phyloP scores from a whole-genome alignment of 2,888 invertebrate species.

The Lasioglossum pauxillum region DNA sequence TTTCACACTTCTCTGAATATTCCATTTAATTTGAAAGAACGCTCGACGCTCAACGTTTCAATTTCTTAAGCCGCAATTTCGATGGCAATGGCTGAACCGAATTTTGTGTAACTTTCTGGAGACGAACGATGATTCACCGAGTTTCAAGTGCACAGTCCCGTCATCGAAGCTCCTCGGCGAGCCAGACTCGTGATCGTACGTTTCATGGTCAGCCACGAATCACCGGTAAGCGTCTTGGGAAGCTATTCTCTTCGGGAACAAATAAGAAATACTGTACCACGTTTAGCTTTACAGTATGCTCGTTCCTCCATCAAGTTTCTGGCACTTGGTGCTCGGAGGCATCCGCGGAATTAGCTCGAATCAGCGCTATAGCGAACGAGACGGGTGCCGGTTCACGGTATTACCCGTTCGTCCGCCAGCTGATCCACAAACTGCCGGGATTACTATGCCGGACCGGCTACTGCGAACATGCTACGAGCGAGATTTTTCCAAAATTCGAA shows the following conservation, averaged over 20 bases:
- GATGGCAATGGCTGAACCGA: not conserved
- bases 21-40: not conserved
- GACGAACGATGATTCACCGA: not conserved
- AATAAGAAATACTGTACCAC: slow-evolving; percentile 66
- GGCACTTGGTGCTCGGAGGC: not conserved
- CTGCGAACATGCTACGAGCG: slow-evolving; percentile 26
- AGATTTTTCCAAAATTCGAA: not conserved
- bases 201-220: not conserved
- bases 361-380: slow-evolving; percentile 10
- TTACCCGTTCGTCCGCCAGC: slow-evolving; percentile 20
- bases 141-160: not conserved
- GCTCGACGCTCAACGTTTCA: not conserved
- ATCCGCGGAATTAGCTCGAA: not conserved
- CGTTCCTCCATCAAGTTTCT: not conserved
- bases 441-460: not conserved
- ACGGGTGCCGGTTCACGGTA: slow-evolving; percentile 43
- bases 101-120: not conserved
- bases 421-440: not conserved
- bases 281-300: slow-evolving; percentile 65
- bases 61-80: not conserved
- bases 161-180: not conserved
- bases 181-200: not conserved
- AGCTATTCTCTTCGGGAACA: not conserved
- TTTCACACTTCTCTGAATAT: not conserved
- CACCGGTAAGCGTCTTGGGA: not conserved